Evolutionary conservation across 2,888 invertebrate genomes (phyloP).

Genomic region (Lasioglossum morio): DNA sequence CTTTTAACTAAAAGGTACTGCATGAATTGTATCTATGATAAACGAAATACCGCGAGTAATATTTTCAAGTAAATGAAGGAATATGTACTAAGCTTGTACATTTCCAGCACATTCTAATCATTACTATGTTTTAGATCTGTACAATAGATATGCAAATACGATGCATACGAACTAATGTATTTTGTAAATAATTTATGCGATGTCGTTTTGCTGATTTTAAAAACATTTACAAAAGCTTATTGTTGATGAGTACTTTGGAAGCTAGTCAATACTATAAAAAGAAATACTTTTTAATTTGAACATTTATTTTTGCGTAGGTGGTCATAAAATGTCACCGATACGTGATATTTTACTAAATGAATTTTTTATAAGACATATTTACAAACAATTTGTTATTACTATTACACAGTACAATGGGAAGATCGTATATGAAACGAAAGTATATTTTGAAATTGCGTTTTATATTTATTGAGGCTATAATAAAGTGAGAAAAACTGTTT

Average conservation of each 20-base stretch:
- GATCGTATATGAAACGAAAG: conserved; percentile 37
- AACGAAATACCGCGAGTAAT: conserved; percentile 11
- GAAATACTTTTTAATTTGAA: conserved; percentile 10
- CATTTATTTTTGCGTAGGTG: conserved; percentile 10
- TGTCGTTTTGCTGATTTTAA: conserved; percentile 9
- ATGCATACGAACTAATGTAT: conserved; percentile 15
- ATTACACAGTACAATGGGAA: conserved; percentile 30
- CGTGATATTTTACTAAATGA: conserved; percentile 26
- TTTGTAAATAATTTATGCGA: conserved; percentile 17
- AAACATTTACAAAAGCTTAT: conserved; percentile 11
- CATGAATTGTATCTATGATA: conserved; percentile 8
- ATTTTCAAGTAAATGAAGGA: conserved; percentile 17
- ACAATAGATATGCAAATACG: conserved; percentile 36
- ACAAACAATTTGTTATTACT: conserved; percentile 24
- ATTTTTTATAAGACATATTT: conserved; percentile 58
- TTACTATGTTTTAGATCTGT: conserved; percentile 36
- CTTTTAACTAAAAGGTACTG: conserved; percentile 16
- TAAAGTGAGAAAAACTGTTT: conserved; percentile 21
- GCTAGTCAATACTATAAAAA: conserved; percentile 24
- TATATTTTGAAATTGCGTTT: conserved; percentile 45
- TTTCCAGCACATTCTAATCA: conserved; percentile 10
- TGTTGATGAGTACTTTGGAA: conserved; percentile 13
- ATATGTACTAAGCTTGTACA: conserved; percentile 24
- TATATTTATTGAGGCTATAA: conserved; percentile 45
- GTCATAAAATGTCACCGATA: conserved; percentile 21